Percentiles rank a stretch among this genome's conserved stretches.
phyloP scores from a whole-genome alignment of 2,888 invertebrate species.

The Tolmerus cingulatus region DNA sequence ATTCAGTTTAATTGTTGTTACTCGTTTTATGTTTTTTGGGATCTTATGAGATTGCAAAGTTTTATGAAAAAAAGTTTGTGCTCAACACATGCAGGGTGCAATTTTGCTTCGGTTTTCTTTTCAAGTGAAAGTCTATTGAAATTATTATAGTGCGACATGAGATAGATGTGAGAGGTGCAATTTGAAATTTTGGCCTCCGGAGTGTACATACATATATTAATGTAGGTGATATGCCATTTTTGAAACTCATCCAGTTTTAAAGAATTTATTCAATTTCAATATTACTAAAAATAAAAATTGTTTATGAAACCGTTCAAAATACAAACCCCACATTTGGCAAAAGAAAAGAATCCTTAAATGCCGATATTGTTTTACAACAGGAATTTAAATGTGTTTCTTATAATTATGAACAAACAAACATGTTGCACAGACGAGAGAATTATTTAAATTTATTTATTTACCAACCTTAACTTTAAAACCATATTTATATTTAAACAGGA shows the following conservation, averaged over 20 bases:
- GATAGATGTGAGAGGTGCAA: conserved; percentile 17
- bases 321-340: too few species aligned
- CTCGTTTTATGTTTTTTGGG: neutral
- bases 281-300: neutral
- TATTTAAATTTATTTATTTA: too few species aligned
- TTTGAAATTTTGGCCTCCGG: neutral
- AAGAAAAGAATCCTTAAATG: too few species aligned
- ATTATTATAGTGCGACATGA: conserved; percentile 22
- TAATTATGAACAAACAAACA: too few species aligned
- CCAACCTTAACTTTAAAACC: too few species aligned
- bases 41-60: conserved; percentile 3
- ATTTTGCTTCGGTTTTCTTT: conserved; percentile 53
- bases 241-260: neutral
- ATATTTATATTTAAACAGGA: too few species aligned
- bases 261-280: neutral
- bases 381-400: too few species aligned
- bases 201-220: neutral
- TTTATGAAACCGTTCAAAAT: neutral
- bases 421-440: too few species aligned
- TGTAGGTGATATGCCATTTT: conserved; percentile 38
- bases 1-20: conserved; percentile 39
- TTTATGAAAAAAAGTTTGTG: conserved; percentile 32
- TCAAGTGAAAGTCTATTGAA: conserved; percentile 33
- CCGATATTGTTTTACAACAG: too few species aligned
- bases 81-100: conserved; percentile 52